phyloP scores from a whole-genome alignment of 2,113 vertebrate species.

The Camelus bactrianus region DNA sequence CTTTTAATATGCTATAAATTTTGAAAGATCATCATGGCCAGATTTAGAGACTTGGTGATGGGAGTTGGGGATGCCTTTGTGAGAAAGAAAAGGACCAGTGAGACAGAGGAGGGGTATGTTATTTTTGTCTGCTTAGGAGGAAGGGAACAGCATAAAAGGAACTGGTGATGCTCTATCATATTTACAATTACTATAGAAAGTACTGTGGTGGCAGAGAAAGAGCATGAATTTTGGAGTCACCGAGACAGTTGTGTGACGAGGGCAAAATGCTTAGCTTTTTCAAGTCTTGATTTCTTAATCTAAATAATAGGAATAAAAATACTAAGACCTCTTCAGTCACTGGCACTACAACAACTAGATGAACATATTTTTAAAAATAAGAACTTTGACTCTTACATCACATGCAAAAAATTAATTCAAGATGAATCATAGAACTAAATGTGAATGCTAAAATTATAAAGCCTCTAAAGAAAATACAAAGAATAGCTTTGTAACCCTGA shows the following conservation, averaged over 20 bases:
- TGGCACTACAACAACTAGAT: not conserved
- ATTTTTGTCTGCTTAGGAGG: not conserved
- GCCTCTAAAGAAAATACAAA: constrained; percentile 48
- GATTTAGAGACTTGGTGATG: not conserved
- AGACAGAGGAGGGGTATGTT: not conserved
- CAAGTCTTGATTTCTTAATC: not conserved
- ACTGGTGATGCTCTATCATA: not conserved
- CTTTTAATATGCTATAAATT: not conserved
- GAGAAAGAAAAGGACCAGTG: not conserved
- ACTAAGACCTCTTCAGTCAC: not conserved
- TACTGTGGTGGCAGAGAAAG: not conserved
- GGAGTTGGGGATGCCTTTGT: not conserved
- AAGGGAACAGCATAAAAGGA: not conserved
- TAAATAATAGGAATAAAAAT: constrained; percentile 50
- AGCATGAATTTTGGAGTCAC: not conserved
- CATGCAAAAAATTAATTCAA: constrained; percentile 39
- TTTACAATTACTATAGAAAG: not conserved
- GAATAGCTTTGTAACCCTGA: not conserved
- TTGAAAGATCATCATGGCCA: not conserved
- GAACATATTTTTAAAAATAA: not conserved
- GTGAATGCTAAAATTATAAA: constrained; percentile 15
- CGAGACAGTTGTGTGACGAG: not conserved
- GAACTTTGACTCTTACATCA: constrained; percentile 18
- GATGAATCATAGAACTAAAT: constrained; percentile 34
- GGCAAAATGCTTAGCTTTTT: not conserved